Percentiles rank a stretch among this genome's conserved stretches.
Evolutionary conservation across 2,113 vertebrate genomes (phyloP).

Genomic region (Actenoides hombroni): DNA sequence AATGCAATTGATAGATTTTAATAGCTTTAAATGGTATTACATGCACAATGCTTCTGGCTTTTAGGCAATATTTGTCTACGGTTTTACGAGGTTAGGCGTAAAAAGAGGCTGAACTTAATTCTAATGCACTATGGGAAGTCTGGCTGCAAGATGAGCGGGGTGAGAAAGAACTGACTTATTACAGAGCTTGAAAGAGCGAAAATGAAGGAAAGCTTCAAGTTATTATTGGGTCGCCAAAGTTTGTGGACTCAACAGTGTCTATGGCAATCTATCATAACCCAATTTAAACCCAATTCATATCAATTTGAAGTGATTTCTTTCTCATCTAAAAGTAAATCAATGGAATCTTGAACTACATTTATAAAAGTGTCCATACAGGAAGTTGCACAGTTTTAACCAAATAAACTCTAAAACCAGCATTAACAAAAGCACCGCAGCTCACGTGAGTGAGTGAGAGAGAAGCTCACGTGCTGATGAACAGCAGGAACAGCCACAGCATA

Average conservation of each 20-base stretch:
- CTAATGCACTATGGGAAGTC: neutral
- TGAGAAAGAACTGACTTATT: neutral
- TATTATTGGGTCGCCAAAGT: constrained; percentile 12
- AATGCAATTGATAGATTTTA: neutral
- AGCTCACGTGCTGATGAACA: neutral
- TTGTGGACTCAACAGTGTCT: neutral
- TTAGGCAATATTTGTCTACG: neutral
- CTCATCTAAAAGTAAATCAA: neutral
- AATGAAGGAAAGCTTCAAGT: neutral
- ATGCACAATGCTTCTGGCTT: neutral
- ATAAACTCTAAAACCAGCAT: neutral
- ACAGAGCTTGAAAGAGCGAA: neutral
- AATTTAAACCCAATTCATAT: constrained; percentile 16
- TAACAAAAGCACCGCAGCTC: neutral
- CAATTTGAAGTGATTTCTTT: constrained; percentile 14
- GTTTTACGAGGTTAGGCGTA: neutral
- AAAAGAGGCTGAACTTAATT: neutral
- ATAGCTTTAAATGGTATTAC: neutral
- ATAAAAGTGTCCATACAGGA: neutral
- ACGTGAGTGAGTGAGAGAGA: neutral
- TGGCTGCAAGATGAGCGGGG: neutral
- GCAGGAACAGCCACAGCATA: neutral
- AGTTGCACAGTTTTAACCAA: neutral
- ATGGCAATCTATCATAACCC: neutral
- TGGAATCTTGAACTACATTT: constrained; percentile 2